A percentile compares a stretch with the other conserved stretches of the same genome.
phyloP scores from a whole-genome alignment of 1,140 invertebrate species.

The Ylistrum balloti region DNA sequence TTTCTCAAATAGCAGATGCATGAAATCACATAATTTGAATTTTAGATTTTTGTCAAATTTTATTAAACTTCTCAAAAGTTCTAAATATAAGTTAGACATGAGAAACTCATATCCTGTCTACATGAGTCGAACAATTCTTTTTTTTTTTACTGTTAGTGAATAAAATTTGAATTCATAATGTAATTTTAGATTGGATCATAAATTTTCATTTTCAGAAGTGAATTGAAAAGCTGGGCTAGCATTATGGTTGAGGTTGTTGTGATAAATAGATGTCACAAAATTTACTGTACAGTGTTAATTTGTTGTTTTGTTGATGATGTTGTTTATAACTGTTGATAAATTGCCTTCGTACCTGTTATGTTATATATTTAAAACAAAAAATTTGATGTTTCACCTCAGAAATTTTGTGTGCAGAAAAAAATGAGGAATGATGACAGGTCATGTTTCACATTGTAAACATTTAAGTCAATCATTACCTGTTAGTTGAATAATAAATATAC shows the following conservation, averaged over 20 bases:
- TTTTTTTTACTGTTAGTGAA: background rate
- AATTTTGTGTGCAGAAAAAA: background rate
- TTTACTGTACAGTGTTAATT: background rate
- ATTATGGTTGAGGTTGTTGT: background rate
- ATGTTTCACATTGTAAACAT: background rate
- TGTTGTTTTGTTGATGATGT: background rate
- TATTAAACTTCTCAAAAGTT: background rate
- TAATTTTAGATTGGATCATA: background rate
- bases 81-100: background rate
- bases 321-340: background rate
- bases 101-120: background rate
- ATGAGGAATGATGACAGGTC: no score
- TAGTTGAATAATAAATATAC: background rate
- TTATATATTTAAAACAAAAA: background rate
- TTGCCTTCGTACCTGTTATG: background rate
- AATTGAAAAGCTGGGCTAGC: background rate
- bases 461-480: background rate
- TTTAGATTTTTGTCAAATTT: background rate
- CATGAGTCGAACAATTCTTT: background rate
- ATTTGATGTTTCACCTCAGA: background rate
- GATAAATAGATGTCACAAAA: background rate
- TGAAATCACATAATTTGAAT: background rate
- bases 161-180: slow-evolving; percentile 21
- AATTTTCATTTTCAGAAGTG: background rate
- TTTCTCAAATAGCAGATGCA: background rate